These are phyloP conservation scores for Climacteris rufus DNA, from an alignment of 2,113 vertebrate species.

Conservation along the genomic window DNA sequence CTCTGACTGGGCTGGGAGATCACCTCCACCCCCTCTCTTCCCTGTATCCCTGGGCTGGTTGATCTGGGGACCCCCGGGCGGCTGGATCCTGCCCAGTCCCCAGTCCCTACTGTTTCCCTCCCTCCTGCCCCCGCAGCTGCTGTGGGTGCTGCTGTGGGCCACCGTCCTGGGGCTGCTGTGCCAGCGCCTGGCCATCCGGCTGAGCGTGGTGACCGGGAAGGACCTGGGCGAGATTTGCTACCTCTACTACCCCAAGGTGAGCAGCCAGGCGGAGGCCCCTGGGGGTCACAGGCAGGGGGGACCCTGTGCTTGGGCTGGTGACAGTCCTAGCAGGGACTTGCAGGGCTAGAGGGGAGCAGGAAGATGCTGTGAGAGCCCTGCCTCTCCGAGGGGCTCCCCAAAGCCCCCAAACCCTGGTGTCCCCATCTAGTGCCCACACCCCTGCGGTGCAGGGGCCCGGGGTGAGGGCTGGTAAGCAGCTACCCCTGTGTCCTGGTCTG, in stretches of 20 bases:
- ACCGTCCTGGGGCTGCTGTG: conserved; percentile 75
- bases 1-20: background rate
- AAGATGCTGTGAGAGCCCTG: background rate
- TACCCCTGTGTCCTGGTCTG: background rate
- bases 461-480: background rate
- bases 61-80: accelerated
- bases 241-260: conserved; percentile 80
- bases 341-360: background rate
- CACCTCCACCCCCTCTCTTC: background rate
- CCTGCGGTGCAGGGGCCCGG: accelerated
- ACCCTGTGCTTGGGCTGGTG: background rate
- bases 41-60: background rate
- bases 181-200: conserved; percentile 76
- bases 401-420: accelerated
- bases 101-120: background rate
- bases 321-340: background rate
- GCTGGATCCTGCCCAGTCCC: accelerated
- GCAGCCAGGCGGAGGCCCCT: background rate
- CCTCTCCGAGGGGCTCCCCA: background rate
- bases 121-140: conserved; percentile 51
- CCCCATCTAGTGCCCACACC: too few relatives aligned
- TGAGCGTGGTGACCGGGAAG: conserved; percentile 76
- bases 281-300: background rate
- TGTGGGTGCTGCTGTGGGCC: conserved; percentile 80
- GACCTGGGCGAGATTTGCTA: conserved; percentile 74